Base-by-base conservation (phyloP, 2,113 vertebrate species). In the Pelmatolapia mariae region DNA sequence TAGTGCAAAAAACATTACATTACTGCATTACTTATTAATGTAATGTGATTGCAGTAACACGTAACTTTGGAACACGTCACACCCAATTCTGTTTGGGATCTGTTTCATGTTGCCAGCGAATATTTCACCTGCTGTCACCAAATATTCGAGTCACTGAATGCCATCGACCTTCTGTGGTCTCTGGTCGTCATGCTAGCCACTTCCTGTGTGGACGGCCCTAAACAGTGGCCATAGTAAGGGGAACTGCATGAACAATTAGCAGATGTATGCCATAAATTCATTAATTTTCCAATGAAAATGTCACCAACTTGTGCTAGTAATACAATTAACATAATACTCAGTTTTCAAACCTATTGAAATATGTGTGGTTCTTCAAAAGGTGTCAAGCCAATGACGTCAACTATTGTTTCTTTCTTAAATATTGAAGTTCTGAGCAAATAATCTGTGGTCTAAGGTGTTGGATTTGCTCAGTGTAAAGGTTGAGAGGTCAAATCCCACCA, bases 311-410 rank as follows among this genome's bases (percentile, higher is more conserved):
- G 66, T 24, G 66, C 8, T 71, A 43, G n/a, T 2, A 40, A 43
- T 43, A 71, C 3, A 71, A 3, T 43, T 43, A 43, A 45, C 13
- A 71, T 45, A 43, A 71, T 6, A 43, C 16, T 43, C 38, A 24
- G 36, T 71, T 71, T 43, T 71, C n/a, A 71, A 71, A 71, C n/a
- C 66, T 24, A 40, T 15, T 71, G 66, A 71, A 43, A 43, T 71
- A 16, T 71, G n/a, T 9, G 12, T 0, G 12, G 66, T 43, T 43
- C 66, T 26, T 43, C 9, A 71, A 71, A 71, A 71, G 38, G 66
- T 43, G n/a, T n/a, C 38, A 71, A 43, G n/a, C n/a, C 7, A 71
- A 8, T 68, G 36, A 71, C 1, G 8, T 71, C 66, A 24, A 10
- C 38, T 43, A 24, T 40, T 40, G 36, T 71, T 71, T 71, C 12